Evolutionary conservation across 2,888 invertebrate genomes (phyloP).

Genomic region (Leptura quadrifasciata): DNA sequence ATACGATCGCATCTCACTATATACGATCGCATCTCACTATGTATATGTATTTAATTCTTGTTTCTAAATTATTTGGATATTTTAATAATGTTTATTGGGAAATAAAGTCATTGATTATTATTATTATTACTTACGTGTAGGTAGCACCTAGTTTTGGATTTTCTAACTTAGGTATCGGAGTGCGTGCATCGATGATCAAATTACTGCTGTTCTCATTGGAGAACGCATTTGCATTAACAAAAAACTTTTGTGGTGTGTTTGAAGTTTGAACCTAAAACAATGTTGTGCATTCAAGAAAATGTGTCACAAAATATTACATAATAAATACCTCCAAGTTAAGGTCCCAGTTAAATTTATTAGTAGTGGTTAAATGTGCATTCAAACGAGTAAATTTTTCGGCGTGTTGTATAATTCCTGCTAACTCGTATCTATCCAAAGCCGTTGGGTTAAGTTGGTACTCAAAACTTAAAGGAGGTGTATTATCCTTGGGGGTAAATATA

Average conservation of each 20-base stretch:
- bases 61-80: too few relatives aligned
- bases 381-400: slow-evolving; percentile 73
- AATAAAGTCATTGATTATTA: too few relatives aligned
- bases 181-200: slow-evolving; percentile 66
- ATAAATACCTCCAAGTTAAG: slow-evolving; percentile 70
- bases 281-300: slow-evolving; percentile 1
- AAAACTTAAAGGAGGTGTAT: slow-evolving; percentile 68
- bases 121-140: slow-evolving; percentile 53
- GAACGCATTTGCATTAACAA: slow-evolving; percentile 64
- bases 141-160: slow-evolving; percentile 64
- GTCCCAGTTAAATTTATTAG: slow-evolving; percentile 72
- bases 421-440: slow-evolving; percentile 62
- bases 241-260: slow-evolving; percentile 58
- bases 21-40: too few relatives aligned
- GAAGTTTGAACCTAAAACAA: slow-evolving; percentile 69
- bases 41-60: too few relatives aligned
- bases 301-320: slow-evolving; percentile 25
- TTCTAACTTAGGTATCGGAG: slow-evolving; percentile 70
- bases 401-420: slow-evolving; percentile 68
- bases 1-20: too few relatives aligned
- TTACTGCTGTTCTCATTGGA: slow-evolving; percentile 61
- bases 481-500: slow-evolving; percentile 72
- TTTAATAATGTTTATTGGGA: background rate
- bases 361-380: slow-evolving; percentile 69
- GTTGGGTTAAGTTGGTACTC: slow-evolving; percentile 69